These are phyloP conservation scores for Nemoura dubitans DNA, from an alignment of 2,888 invertebrate genomes.

Conservation along the genomic window DNA sequence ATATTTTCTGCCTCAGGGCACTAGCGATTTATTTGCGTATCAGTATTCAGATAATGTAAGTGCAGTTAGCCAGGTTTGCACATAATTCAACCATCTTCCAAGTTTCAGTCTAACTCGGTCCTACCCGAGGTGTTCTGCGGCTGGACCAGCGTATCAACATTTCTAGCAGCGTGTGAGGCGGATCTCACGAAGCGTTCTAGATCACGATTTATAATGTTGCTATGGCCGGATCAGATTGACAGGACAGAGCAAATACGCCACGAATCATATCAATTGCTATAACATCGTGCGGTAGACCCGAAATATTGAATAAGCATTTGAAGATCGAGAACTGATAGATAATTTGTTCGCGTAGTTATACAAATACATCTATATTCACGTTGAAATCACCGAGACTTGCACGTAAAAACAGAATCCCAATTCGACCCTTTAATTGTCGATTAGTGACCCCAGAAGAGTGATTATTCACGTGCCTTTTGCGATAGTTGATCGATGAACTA, in stretches of 20 bases:
- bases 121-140: not conserved
- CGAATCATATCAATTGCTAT: not conserved
- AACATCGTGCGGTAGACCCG: not conserved
- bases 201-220: not conserved
- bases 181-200: not conserved
- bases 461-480: not conserved
- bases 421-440: not conserved
- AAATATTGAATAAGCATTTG: not conserved
- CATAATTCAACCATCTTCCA: not conserved
- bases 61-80: not conserved
- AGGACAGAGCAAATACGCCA: not conserved
- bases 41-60: not conserved
- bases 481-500: not conserved
- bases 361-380: no score
- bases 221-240: not conserved
- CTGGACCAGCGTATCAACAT: not conserved
- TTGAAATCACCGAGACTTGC: no score
- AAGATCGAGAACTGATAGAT: not conserved
- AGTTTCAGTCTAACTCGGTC: not conserved
- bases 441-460: not conserved
- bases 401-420: no score
- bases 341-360: not conserved
- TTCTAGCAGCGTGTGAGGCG: not conserved
- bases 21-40: not conserved
- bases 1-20: not conserved